phyloP scores from a whole-genome alignment of 1,140 invertebrate genomes.

The Sarcophaga bullata region DNA sequence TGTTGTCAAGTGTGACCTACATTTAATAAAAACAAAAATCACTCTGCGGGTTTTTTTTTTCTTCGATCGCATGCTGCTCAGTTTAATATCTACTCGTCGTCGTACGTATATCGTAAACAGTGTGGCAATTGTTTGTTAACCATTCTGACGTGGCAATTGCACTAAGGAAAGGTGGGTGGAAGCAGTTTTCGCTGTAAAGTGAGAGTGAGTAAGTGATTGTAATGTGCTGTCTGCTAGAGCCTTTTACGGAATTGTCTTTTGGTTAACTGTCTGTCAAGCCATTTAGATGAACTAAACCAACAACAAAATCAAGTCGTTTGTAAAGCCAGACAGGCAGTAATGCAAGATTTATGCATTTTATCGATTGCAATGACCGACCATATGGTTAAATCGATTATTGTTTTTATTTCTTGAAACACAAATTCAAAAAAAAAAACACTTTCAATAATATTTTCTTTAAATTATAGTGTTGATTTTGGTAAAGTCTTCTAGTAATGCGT shows the following conservation, averaged over 20 bases:
- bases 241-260: conserved; percentile 37
- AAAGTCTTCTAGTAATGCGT: not conserved
- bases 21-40: conserved; percentile 24
- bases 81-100: not conserved
- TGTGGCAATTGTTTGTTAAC: not conserved
- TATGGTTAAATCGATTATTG: conserved; percentile 26
- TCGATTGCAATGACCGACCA: not conserved
- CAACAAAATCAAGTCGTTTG: conserved; percentile 11
- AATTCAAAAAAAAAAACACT: not conserved
- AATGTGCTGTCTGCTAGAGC: not conserved
- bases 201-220: conserved; percentile 10
- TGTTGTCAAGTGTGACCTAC: conserved; percentile 39
- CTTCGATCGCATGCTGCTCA: conserved; percentile 9
- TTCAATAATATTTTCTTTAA: conserved; percentile 13
- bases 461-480: not conserved
- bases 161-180: not conserved
- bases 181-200: conserved; percentile 16
- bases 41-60: not conserved
- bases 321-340: not conserved
- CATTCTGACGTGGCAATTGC: conserved; percentile 20
- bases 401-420: conserved; percentile 1
- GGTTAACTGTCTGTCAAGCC: not conserved
- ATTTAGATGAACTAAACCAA: not conserved
- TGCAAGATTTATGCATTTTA: conserved; percentile 11
- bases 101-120: too few species aligned